Evolutionary conservation across 1,140 invertebrate genomes (phyloP).

Genomic region (Apolygus lucorum): DNA sequence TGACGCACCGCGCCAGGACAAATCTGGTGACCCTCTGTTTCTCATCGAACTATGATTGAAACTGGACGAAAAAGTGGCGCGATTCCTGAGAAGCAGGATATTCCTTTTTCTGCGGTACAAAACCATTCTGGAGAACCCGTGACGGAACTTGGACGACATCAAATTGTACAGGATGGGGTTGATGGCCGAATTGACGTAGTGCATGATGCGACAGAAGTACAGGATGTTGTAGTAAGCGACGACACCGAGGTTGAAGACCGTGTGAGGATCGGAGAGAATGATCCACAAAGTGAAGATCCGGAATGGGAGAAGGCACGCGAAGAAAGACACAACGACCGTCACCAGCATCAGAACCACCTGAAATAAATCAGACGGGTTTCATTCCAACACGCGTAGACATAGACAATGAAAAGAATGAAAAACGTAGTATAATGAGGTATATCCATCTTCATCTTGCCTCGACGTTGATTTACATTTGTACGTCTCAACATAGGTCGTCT

Average conservation of each 20-base stretch:
- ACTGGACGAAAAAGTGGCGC: conserved; percentile 33
- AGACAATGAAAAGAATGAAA: too few relatives aligned
- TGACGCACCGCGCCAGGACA: conserved; percentile 32
- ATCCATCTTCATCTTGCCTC: too few relatives aligned
- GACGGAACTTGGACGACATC: conserved; percentile 77
- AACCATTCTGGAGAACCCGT: conserved; percentile 59
- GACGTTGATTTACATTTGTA: too few relatives aligned
- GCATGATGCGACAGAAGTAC: conserved; percentile 74
- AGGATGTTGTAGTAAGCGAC: conserved; percentile 69
- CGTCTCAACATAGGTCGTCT: too few relatives aligned
- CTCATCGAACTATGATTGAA: conserved; percentile 30
- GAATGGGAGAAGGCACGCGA: conserved; percentile 77
- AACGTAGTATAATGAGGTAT: too few relatives aligned
- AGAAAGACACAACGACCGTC: conserved; percentile 75
- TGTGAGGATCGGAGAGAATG: conserved; percentile 52
- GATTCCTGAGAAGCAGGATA: conserved; percentile 27
- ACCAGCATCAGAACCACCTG: conserved; percentile 64
- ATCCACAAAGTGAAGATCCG: conserved; percentile 74
- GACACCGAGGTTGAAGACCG: conserved; percentile 50
- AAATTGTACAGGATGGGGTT: conserved; percentile 76
- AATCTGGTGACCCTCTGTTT: conserved; percentile 27
- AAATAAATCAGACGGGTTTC: background rate
- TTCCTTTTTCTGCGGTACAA: conserved; percentile 34
- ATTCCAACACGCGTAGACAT: too few relatives aligned
- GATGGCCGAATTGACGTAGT: conserved; percentile 74